phyloP scores from a whole-genome alignment of 2,888 invertebrate genomes.

The Ptychoptera albimana region DNA sequence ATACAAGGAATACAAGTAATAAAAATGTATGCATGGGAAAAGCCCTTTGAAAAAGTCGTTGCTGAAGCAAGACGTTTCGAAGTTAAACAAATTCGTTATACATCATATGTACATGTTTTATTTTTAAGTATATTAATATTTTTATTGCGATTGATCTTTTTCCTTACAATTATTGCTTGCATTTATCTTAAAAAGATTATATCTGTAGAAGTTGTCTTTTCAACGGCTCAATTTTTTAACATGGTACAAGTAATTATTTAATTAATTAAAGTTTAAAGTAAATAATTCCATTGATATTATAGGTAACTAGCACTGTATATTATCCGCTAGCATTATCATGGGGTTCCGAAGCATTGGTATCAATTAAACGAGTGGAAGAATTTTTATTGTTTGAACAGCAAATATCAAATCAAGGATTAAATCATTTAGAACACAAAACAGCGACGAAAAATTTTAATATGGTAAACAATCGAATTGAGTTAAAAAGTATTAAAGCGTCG shows the following conservation, averaged over 20 bases:
- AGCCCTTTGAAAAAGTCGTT: slow-evolving; percentile 61
- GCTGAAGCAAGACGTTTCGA: slow-evolving; percentile 47
- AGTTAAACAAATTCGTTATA: slow-evolving; percentile 34
- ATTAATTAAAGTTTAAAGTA: slow-evolving; percentile 3
- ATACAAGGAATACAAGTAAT: slow-evolving; percentile 76
- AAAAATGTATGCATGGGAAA: slow-evolving; percentile 88
- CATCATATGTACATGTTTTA: slow-evolving; percentile 39
- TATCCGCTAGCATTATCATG: slow-evolving; percentile 39
- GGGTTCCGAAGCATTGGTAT: slow-evolving; percentile 33
- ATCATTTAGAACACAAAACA: too few relatives aligned
- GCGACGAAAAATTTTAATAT: too few relatives aligned
- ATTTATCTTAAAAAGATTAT: slow-evolving; percentile 43
- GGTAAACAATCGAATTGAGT: neutral
- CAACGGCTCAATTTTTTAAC: slow-evolving; percentile 52
- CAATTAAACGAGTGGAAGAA: slow-evolving; percentile 33
- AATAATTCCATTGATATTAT: slow-evolving; percentile 31
- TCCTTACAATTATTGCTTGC: slow-evolving; percentile 54
- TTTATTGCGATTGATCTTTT: slow-evolving; percentile 59
- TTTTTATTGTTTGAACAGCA: slow-evolving; percentile 35
- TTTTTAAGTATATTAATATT: slow-evolving; percentile 49
- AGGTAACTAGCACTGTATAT: slow-evolving; percentile 34
- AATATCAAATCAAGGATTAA: too few relatives aligned
- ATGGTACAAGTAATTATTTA: slow-evolving; percentile 34
- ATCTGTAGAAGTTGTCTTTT: slow-evolving; percentile 43
- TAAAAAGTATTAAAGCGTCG: slow-evolving; percentile 22